These are phyloP conservation scores for Loriculus beryllinus DNA, from an alignment of 2,797 vertebrate species.

Conservation along the genomic window DNA sequence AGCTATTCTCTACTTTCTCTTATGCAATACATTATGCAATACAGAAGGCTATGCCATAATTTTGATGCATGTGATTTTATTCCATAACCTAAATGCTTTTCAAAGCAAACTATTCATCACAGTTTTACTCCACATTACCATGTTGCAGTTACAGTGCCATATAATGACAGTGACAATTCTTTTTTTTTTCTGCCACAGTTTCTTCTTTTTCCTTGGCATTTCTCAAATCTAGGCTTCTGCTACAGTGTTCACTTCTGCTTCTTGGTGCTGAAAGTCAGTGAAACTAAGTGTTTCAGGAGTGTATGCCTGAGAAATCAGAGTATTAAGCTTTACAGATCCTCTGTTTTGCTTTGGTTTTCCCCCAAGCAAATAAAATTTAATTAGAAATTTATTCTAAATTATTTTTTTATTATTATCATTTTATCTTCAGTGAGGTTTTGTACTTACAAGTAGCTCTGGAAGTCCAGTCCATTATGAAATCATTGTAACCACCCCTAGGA, in stretches of 20 bases:
- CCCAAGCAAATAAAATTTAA: not conserved
- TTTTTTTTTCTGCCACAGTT: not conserved
- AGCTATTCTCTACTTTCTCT: constrained; percentile 51
- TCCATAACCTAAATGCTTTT: constrained; percentile 39
- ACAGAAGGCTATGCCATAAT: constrained; percentile 30
- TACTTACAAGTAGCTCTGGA: not conserved
- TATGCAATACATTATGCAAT: constrained; percentile 61
- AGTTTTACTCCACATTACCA: constrained; percentile 5
- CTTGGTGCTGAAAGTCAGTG: not conserved
- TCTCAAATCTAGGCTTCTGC: not conserved
- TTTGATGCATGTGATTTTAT: constrained; percentile 28
- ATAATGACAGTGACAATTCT: not conserved
- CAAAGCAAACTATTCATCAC: not conserved
- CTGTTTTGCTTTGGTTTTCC: not conserved
- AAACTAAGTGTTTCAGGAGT: not conserved
- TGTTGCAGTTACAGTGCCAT: not conserved
- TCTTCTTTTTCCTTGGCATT: not conserved
- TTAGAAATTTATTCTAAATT: not conserved
- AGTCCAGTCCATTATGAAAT: not conserved
- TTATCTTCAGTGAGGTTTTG: not conserved
- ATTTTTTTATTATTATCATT: not conserved
- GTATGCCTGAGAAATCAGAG: not conserved
- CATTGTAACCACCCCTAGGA: not conserved
- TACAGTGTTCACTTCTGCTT: not conserved
- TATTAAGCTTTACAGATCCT: not conserved